A percentile compares a stretch with the other conserved stretches of the same genome.
Conservation (phyloP, 2,113 vertebrate species). For the Psittacara wagleri region DNA sequence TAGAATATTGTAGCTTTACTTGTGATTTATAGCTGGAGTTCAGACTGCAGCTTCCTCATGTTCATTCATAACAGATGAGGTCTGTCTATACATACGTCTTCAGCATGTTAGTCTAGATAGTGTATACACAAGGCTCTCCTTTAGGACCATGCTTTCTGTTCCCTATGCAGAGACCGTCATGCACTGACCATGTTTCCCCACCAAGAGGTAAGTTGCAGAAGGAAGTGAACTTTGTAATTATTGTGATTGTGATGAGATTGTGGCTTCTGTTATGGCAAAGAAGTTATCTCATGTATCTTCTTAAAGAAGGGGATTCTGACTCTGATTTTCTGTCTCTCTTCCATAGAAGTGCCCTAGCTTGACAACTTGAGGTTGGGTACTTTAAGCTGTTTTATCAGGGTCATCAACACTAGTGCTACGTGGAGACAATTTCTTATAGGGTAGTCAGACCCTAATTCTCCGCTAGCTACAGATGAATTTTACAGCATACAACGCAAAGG, state of each 20-base stretch:
- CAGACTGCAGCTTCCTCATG: neutral
- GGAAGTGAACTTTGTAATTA: neutral
- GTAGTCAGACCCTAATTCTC: neutral
- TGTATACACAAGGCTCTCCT: neutral
- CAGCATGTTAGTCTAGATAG: accelerated
- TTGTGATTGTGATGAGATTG: neutral
- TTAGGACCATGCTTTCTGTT: neutral
- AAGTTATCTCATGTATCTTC: accelerated
- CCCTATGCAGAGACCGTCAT: neutral
- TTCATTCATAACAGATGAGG: neutral
- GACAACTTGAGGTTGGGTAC: neutral
- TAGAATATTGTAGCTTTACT: neutral
- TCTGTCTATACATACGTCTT: neutral
- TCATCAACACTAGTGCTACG: neutral
- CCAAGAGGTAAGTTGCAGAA: neutral
- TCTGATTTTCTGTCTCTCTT: neutral
- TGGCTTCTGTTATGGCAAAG: neutral
- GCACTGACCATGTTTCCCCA: accelerated
- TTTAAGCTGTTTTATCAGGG: neutral
- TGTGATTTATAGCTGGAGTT: neutral
- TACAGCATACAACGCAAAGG: neutral
- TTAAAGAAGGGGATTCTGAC: neutral
- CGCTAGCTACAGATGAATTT: neutral
- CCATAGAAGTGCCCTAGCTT: neutral
- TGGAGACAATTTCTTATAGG: neutral